A percentile compares a stretch with the other conserved stretches of the same genome.
phyloP scores from a whole-genome alignment of 1,140 invertebrate species.

The Varroa destructor region DNA sequence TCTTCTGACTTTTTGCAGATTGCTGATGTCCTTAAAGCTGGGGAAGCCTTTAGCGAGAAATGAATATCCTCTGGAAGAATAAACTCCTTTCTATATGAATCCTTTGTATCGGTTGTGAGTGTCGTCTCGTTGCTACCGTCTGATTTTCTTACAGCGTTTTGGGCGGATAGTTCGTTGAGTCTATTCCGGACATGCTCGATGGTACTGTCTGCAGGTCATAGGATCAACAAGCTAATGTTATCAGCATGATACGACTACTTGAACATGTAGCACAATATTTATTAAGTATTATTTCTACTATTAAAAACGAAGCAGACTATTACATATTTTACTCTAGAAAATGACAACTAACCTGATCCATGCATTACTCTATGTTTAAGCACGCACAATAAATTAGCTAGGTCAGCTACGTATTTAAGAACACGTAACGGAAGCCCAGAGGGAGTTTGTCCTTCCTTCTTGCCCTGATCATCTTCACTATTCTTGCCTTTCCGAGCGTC shows the following conservation, averaged over 20 bases:
- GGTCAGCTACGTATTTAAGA: background rate
- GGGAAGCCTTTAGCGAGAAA: too few species aligned
- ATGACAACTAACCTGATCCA: slow-evolving; percentile 4
- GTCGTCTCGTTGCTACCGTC: too few species aligned
- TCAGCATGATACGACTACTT: background rate
- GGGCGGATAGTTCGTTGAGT: background rate
- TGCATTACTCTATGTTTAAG: slow-evolving; percentile 1
- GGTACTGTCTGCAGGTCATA: background rate
- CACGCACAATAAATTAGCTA: background rate
- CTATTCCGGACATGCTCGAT: slow-evolving; percentile 10
- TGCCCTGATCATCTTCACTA: background rate
- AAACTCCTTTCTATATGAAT: too few species aligned
- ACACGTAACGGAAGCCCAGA: too few species aligned
- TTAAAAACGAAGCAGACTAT: too few species aligned
- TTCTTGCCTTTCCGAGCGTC: background rate
- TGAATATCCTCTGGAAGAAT: too few species aligned
- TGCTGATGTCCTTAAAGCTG: too few species aligned
- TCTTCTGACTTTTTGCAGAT: too few species aligned
- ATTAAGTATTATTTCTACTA: background rate
- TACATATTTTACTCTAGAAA: too few species aligned
- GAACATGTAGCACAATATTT: background rate
- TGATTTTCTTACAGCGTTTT: too few species aligned
- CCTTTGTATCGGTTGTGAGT: too few species aligned
- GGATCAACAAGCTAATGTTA: background rate
- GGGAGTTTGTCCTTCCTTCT: too few species aligned